These are phyloP conservation scores for Amblyopsis rosae DNA, from an alignment of 2,113 vertebrate genomes.

Conservation along the genomic window DNA sequence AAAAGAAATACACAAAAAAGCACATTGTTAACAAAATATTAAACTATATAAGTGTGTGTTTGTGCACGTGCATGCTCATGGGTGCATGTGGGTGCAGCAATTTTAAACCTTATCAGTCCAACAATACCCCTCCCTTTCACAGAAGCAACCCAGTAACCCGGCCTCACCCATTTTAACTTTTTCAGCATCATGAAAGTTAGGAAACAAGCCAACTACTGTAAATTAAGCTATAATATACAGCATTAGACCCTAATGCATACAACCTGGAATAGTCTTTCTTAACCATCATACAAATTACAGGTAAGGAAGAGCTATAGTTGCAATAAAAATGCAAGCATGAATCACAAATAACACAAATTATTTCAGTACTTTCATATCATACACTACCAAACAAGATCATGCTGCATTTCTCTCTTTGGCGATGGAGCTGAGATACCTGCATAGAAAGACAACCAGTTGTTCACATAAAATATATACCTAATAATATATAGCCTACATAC, in stretches of 20 bases:
- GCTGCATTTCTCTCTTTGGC: constrained; percentile 95
- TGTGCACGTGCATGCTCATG: no score
- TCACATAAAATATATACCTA: no score
- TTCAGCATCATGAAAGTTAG: background rate
- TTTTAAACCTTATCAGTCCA: constrained; percentile 53
- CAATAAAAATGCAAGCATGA: background rate
- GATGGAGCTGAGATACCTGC: constrained; percentile 94
- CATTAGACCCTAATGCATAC: no score
- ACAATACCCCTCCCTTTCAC: constrained; percentile 39
- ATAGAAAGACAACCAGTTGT: constrained; percentile 40
- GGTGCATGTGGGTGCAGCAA: background rate
- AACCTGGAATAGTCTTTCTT: background rate
- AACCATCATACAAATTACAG: background rate
- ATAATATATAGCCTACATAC: no score
- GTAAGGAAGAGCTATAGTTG: background rate
- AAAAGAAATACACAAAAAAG: no score
- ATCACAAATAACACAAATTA: background rate
- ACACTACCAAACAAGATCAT: constrained; percentile 99
- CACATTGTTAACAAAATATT: no score
- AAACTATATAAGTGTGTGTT: no score
- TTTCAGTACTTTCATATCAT: constrained; percentile 90
- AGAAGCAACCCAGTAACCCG: background rate
- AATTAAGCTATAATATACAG: no score
- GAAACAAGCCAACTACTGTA: no score
- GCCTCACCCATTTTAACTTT: constrained; percentile 42